phyloP scores from a whole-genome alignment of 1,140 invertebrate species.

The Dinothrombium tinctorium region DNA sequence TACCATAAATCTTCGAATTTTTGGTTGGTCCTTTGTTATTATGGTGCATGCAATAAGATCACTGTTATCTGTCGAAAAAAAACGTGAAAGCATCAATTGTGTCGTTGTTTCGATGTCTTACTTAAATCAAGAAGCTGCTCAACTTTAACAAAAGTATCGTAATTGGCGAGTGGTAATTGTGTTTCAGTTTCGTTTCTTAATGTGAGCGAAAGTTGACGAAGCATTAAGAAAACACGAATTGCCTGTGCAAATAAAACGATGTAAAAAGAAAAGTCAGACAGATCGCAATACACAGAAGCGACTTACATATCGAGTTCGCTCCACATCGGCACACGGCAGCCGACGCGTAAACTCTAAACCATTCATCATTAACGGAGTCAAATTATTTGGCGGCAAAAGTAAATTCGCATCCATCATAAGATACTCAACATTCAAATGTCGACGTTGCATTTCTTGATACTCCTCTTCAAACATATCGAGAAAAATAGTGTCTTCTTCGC shows the following conservation, averaged over 20 bases:
- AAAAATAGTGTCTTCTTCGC: slow-evolving; percentile 69
- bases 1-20: slow-evolving; percentile 72
- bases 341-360: slow-evolving; percentile 83
- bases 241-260: slow-evolving; percentile 27
- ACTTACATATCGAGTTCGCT: slow-evolving; percentile 51
- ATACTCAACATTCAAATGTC: slow-evolving; percentile 69
- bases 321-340: slow-evolving; percentile 85
- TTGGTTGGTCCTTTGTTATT: slow-evolving; percentile 60
- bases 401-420: slow-evolving; percentile 89
- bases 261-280: not conserved
- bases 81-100: slow-evolving; percentile 5
- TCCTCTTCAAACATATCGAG: slow-evolving; percentile 98
- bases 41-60: slow-evolving; percentile 91
- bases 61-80: slow-evolving; percentile 53
- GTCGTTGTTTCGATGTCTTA: slow-evolving; percentile 25
- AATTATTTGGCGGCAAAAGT: slow-evolving; percentile 71
- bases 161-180: slow-evolving; percentile 72
- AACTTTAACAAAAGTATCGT: slow-evolving; percentile 63
- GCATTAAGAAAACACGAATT: slow-evolving; percentile 78
- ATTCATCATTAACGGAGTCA: slow-evolving; percentile 52
- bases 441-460: slow-evolving; percentile 65
- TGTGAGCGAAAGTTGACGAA: slow-evolving; percentile 55
- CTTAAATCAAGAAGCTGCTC: slow-evolving; percentile 79
- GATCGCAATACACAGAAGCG: not conserved
- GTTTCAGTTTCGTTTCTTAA: slow-evolving; percentile 56